Evolutionary conservation across 2,797 vertebrate genomes (phyloP).

Genomic region (Poecilia picta): DNA sequence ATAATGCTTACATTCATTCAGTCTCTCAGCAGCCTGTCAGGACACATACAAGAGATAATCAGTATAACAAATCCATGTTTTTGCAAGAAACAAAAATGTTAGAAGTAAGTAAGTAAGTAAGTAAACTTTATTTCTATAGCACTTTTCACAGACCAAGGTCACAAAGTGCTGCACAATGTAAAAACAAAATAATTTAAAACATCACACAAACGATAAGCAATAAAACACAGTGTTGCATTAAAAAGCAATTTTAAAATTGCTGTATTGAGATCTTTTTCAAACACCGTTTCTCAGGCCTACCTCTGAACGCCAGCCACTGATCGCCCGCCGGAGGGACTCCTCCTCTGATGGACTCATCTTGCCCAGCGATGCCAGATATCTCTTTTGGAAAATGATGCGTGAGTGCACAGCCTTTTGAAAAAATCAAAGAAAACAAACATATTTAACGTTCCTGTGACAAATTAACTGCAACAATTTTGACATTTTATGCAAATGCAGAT

Average conservation of each 20-base stretch:
- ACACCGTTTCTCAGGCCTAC: slow-evolving; percentile 70
- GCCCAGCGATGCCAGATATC: slow-evolving; percentile 85
- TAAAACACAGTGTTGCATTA: no score
- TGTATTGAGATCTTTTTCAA: not conserved
- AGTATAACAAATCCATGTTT: not conserved
- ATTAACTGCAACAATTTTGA: not conserved
- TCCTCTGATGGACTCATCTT: slow-evolving; percentile 89
- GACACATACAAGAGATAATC: slow-evolving; percentile 14
- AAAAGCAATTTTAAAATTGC: no score
- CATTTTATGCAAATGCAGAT: not conserved
- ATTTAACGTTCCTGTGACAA: not conserved
- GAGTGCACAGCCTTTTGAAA: slow-evolving; percentile 88
- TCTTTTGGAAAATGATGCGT: slow-evolving; percentile 89
- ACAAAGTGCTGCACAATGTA: no score
- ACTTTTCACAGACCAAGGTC: no score
- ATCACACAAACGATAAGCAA: no score
- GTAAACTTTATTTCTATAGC: no score
- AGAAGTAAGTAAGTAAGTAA: no score
- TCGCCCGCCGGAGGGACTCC: slow-evolving; percentile 89
- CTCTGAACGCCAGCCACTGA: slow-evolving; percentile 90
- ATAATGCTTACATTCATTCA: slow-evolving; percentile 86
- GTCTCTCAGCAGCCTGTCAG: slow-evolving; percentile 84
- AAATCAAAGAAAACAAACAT: slow-evolving; percentile 7
- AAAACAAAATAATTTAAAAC: no score
- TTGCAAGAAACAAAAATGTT: not conserved